Evolutionary conservation across 2,797 vertebrate species (phyloP).

Genomic region (Phaenicophaeus curvirostris): DNA sequence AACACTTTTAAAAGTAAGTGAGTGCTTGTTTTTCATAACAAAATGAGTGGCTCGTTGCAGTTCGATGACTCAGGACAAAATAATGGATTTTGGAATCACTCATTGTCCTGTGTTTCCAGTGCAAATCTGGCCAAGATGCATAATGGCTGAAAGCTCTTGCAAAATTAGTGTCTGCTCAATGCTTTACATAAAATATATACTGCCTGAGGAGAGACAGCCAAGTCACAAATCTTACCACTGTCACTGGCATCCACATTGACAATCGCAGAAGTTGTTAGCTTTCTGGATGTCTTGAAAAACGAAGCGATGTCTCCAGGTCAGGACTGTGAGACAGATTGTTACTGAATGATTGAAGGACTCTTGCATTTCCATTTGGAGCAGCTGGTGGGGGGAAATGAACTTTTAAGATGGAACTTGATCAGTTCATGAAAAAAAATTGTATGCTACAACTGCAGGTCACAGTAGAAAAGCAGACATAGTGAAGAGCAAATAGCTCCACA

Average conservation of each 20-base stretch:
- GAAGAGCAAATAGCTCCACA: background rate
- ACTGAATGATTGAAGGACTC: background rate
- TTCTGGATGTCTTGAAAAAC: background rate
- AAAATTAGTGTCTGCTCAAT: slow-evolving; percentile 31
- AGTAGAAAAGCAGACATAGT: background rate
- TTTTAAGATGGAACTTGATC: slow-evolving; percentile 30
- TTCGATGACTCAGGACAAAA: slow-evolving; percentile 64
- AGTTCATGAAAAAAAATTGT: background rate
- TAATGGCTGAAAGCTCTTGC: slow-evolving; percentile 38
- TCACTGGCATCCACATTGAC: background rate
- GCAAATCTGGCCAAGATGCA: slow-evolving; percentile 40
- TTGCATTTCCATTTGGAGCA: slow-evolving; percentile 24
- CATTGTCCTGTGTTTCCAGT: slow-evolving; percentile 42
- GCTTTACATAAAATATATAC: slow-evolving; percentile 6
- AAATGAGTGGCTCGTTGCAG: slow-evolving; percentile 33
- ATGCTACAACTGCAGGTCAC: background rate
- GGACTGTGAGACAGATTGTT: background rate
- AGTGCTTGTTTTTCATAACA: slow-evolving; percentile 55
- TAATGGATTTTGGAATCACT: slow-evolving; percentile 57
- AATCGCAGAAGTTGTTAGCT: background rate
- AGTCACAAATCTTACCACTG: slow-evolving; percentile 13
- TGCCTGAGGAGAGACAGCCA: background rate
- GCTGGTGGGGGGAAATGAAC: background rate
- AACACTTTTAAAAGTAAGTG: slow-evolving; percentile 40
- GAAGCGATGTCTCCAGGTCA: slow-evolving; percentile 20